Evolutionary conservation across 2,888 invertebrate genomes (phyloP).

Genomic region (Lycophotia porphyrea): DNA sequence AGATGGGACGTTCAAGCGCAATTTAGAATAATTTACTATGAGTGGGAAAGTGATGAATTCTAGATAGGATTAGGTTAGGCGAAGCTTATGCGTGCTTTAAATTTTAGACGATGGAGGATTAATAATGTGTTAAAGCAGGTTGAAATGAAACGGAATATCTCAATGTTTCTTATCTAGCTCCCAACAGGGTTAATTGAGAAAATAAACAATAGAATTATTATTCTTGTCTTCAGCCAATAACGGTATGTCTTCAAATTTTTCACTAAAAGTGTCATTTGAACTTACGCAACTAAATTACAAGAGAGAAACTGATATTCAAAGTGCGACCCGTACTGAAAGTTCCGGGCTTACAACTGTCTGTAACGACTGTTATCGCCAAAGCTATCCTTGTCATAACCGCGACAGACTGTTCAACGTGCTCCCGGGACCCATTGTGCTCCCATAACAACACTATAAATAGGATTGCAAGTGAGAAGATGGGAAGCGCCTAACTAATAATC

Average conservation of each 20-base stretch:
- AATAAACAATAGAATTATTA: not conserved
- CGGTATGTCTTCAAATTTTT: not conserved
- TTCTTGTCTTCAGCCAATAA: not conserved
- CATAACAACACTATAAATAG: slow-evolving; percentile 16
- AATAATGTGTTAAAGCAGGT: slow-evolving; percentile 15
- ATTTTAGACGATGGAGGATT: not conserved
- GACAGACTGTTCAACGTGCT: not conserved
- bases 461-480: slow-evolving; percentile 3
- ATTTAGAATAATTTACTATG: slow-evolving; percentile 9
- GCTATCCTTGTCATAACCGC: slow-evolving; percentile 22
- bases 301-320: slow-evolving; percentile 5
- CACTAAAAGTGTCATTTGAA: not conserved
- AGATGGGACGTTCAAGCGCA: not conserved
- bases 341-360: not conserved
- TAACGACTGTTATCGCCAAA: slow-evolving; percentile 26
- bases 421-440: slow-evolving; percentile 1
- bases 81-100: slow-evolving; percentile 9
- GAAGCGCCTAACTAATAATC: slow-evolving; percentile 9
- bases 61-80: slow-evolving; percentile 10
- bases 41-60: slow-evolving; percentile 12
- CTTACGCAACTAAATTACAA: slow-evolving; percentile 11
- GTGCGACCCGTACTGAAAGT: slow-evolving; percentile 4
- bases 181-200: not conserved
- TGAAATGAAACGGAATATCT: slow-evolving; percentile 7
- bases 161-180: not conserved